These are phyloP conservation scores for Chromobotia macracanthus DNA, from an alignment of 2,797 vertebrate species.

Conservation along the genomic window DNA sequence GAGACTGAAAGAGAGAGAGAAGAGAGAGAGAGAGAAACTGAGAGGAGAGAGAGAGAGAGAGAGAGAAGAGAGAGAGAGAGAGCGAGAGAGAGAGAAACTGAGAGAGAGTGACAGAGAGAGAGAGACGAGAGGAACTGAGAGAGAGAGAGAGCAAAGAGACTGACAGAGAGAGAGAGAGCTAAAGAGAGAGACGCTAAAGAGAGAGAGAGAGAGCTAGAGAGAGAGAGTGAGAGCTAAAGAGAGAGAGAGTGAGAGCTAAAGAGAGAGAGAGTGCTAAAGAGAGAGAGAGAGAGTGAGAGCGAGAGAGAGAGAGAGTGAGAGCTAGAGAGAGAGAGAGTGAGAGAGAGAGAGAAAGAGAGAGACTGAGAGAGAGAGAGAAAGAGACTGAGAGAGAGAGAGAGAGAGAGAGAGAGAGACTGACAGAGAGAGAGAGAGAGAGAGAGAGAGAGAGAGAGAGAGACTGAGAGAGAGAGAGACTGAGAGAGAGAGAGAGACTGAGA, in stretches of 20 bases:
- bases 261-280: too few relatives aligned
- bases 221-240: constrained; percentile 11
- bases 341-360: not conserved
- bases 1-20: not conserved
- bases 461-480: too few relatives aligned
- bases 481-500: too few relatives aligned
- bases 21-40: not conserved
- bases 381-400: too few relatives aligned
- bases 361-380: constrained; percentile 11
- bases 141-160: not conserved
- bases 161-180: constrained; percentile 11
- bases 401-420: too few relatives aligned
- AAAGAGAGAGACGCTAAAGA: too few relatives aligned
- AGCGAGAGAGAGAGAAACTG: not conserved
- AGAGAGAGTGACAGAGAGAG: too few relatives aligned
- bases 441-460: constrained; percentile 12
- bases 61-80: not conserved
- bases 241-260: too few relatives aligned
- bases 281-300: not conserved
- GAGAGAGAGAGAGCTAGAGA: too few relatives aligned
- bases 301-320: too few relatives aligned
- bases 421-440: not conserved
- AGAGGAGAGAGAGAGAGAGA: not conserved
- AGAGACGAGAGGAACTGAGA: too few relatives aligned
- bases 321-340: too few relatives aligned